Evolutionary conservation across 1,140 invertebrate species (phyloP).

Genomic region (Ylistrum balloti): DNA sequence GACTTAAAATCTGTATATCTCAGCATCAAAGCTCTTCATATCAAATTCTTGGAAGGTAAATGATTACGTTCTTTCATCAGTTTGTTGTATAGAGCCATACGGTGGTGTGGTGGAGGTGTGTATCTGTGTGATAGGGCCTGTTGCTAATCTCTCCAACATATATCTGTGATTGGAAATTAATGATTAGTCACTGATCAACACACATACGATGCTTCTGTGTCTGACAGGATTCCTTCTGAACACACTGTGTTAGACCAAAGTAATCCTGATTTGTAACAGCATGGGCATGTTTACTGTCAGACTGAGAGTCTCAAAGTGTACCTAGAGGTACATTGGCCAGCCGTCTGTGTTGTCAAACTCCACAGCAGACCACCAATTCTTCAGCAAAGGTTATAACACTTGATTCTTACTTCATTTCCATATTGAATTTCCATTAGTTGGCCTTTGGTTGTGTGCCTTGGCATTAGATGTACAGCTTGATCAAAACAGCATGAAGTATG

Average conservation of each 20-base stretch:
- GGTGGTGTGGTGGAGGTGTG: no score
- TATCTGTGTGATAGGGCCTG: not conserved
- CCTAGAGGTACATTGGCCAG: not conserved
- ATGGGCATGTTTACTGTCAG: not conserved
- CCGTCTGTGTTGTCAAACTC: not conserved
- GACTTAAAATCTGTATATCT: not conserved
- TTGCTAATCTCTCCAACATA: not conserved
- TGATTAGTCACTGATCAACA: constrained; percentile 12
- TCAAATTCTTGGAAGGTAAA: not conserved
- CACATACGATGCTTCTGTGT: not conserved
- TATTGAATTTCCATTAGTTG: constrained; percentile 36
- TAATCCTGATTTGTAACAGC: constrained; percentile 17
- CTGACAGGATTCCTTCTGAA: not conserved
- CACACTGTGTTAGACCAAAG: not conserved
- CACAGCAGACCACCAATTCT: not conserved
- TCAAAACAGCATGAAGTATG: not conserved
- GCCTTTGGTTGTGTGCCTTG: not conserved
- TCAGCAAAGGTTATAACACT: constrained; percentile 17
- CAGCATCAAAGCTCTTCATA: not conserved
- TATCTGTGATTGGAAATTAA: not conserved
- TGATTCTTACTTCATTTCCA: constrained; percentile 39
- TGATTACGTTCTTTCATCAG: not conserved
- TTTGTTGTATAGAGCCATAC: not conserved
- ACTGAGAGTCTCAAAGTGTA: not conserved
- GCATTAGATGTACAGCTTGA: not conserved